Conservation (phyloP, 2,113 vertebrate species). For the Albula glossodonta region DNA sequence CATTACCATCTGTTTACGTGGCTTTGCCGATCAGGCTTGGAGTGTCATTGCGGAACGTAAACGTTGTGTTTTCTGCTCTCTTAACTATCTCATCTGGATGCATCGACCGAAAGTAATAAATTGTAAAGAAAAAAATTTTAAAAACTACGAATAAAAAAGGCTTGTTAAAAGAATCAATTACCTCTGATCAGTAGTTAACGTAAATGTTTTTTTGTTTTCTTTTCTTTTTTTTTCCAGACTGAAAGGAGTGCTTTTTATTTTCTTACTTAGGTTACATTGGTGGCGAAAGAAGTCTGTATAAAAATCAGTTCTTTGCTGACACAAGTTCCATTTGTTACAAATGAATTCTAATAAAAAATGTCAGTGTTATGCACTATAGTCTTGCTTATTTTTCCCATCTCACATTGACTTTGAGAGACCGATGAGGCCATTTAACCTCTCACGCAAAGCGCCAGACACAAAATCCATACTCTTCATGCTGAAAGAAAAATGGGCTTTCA, state of each 20-base stretch:
- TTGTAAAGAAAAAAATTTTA: conserved; percentile 67
- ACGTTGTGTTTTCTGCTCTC: conserved; percentile 95
- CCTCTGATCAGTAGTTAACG: conserved; percentile 94
- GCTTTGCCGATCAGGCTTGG: conserved; percentile 94
- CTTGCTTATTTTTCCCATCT: conserved; percentile 67
- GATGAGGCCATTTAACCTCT: conserved; percentile 64
- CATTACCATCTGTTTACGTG: conserved; percentile 86
- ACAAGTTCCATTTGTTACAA: conserved; percentile 99
- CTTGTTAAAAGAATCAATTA: conserved; percentile 91
- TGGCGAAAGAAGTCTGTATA: conserved; percentile 93
- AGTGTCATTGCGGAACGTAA: conserved; percentile 95
- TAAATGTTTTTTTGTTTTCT: conserved; percentile 63
- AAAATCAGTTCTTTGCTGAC: conserved; percentile 98
- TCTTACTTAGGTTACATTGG: conserved; percentile 94
- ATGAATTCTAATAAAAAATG: conserved; percentile 99
- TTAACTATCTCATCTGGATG: conserved; percentile 92
- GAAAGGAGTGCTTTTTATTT: conserved; percentile 99
- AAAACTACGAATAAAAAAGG: conserved; percentile 79
- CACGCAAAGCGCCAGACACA: conserved; percentile 54
- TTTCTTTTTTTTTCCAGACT: conserved; percentile 77
- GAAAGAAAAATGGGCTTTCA: conserved; percentile 54
- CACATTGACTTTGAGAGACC: conserved; percentile 57
- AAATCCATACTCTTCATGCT: conserved; percentile 56
- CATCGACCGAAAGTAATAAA: conserved; percentile 83
- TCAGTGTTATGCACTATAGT: conserved; percentile 97